Evolutionary conservation across 2,888 invertebrate genomes (phyloP).

Genomic region (Gisinianus flammeolus): DNA sequence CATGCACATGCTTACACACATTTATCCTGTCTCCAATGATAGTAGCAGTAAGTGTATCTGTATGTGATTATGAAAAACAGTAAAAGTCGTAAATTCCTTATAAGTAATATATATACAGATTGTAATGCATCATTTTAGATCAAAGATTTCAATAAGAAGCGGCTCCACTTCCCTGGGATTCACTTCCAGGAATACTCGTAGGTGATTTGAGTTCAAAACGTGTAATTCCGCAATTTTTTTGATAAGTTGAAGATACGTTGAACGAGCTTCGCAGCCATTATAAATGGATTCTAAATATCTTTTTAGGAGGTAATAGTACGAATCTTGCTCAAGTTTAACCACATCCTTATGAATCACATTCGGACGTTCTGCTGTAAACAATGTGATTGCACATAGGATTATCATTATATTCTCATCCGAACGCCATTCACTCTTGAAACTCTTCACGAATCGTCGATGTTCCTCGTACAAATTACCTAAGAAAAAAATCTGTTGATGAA

Average conservation of each 20-base stretch:
- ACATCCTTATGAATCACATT: constrained; percentile 83
- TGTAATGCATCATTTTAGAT: constrained; percentile 82
- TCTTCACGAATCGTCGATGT: constrained; percentile 81
- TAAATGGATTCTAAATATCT: constrained; percentile 76
- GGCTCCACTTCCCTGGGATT: constrained; percentile 92
- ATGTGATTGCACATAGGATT: constrained; percentile 85
- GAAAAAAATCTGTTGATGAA: neutral
- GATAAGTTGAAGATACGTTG: constrained; percentile 83
- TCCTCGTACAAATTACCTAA: constrained; percentile 82
- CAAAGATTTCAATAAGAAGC: constrained; percentile 91
- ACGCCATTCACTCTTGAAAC: constrained; percentile 84
- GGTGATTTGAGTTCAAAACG: constrained; percentile 86
- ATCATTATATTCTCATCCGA: constrained; percentile 88
- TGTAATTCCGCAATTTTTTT: constrained; percentile 90
- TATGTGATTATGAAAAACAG: too few species aligned
- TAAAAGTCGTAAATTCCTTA: too few species aligned
- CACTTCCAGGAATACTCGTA: constrained; percentile 88
- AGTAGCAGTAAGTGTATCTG: too few species aligned
- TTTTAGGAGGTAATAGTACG: constrained; percentile 77
- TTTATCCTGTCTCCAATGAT: too few species aligned
- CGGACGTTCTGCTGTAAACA: constrained; percentile 84
- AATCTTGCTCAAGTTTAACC: constrained; percentile 82
- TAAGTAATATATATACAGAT: too few species aligned
- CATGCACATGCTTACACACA: too few species aligned
- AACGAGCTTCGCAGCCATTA: constrained; percentile 81